These are phyloP conservation scores for Eumaeus atala DNA, from an alignment of 1,140 invertebrate genomes.

Conservation along the genomic window DNA sequence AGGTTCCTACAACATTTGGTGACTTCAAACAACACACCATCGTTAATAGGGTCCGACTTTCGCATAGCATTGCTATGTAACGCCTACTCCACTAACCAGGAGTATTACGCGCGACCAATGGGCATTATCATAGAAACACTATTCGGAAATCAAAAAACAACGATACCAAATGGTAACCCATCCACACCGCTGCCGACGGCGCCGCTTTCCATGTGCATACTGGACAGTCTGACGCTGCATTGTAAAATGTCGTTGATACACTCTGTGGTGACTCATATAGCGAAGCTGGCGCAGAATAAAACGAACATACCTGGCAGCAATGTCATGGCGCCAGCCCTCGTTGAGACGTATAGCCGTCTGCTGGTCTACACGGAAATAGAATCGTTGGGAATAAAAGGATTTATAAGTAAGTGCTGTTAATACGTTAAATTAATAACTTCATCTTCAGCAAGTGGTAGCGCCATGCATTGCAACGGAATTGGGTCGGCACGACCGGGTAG, in stretches of 20 bases:
- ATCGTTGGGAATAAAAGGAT: slow-evolving; percentile 96
- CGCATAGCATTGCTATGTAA: slow-evolving; percentile 94
- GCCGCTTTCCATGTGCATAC: slow-evolving; percentile 91
- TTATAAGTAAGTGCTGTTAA: slow-evolving; percentile 85
- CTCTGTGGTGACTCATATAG: slow-evolving; percentile 91
- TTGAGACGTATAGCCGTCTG: slow-evolving; percentile 95
- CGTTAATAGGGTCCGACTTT: slow-evolving; percentile 87
- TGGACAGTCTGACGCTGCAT: slow-evolving; percentile 97
- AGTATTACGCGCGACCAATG: slow-evolving; percentile 90
- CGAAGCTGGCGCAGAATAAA: slow-evolving; percentile 91
- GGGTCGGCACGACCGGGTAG: too few species aligned
- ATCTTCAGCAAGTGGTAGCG: too few species aligned
- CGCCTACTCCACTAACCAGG: slow-evolving; percentile 93
- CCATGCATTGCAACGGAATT: too few species aligned
- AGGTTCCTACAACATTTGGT: slow-evolving; percentile 88
- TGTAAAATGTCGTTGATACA: slow-evolving; percentile 99
- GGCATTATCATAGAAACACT: slow-evolving; percentile 91
- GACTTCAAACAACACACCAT: slow-evolving; percentile 79
- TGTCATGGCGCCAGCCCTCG: slow-evolving; percentile 90
- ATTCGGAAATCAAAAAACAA: slow-evolving; percentile 80
- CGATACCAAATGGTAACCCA: slow-evolving; percentile 72
- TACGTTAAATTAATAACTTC: too few species aligned
- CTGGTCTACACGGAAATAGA: slow-evolving; percentile 98
- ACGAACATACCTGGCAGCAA: slow-evolving; percentile 77
- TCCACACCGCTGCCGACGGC: slow-evolving; percentile 78